phyloP scores from a whole-genome alignment of 2,113 vertebrate genomes.

The Sinocyclocheilus anophthalmus region DNA sequence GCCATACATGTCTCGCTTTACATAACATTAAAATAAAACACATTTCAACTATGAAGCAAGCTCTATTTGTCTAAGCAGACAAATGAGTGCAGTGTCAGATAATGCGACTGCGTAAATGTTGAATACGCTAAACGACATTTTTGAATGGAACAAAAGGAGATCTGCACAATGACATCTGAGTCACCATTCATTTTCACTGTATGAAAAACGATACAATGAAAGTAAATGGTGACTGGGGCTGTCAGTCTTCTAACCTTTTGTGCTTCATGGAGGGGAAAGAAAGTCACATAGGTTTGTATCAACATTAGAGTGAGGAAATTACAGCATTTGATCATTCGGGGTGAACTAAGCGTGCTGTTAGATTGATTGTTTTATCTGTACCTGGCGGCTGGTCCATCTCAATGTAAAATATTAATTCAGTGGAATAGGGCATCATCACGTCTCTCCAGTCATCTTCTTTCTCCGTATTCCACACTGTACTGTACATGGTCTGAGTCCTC shows the following conservation, averaged over 20 bases:
- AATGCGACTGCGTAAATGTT: background rate
- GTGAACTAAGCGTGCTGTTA: background rate
- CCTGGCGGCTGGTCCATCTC: slow-evolving; percentile 97
- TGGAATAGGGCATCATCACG: slow-evolving; percentile 96
- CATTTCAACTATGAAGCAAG: background rate
- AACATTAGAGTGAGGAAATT: background rate
- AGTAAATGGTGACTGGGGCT: background rate
- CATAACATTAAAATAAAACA: background rate
- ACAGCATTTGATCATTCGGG: background rate
- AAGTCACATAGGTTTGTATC: background rate
- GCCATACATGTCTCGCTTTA: background rate
- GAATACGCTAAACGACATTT: background rate
- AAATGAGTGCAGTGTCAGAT: background rate
- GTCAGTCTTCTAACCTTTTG: background rate
- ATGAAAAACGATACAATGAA: slow-evolving; percentile 1
- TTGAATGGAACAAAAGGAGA: background rate
- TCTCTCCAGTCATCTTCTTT: slow-evolving; percentile 93
- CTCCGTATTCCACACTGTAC: slow-evolving; percentile 91
- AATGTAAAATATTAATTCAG: slow-evolving; percentile 97
- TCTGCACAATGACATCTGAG: background rate
- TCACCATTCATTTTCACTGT: background rate
- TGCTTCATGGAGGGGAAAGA: background rate
- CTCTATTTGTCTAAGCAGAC: background rate
- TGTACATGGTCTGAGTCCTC: slow-evolving; percentile 82
- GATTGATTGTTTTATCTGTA: slow-evolving; percentile 64